phyloP scores from a whole-genome alignment of 2,888 invertebrate species.

The Euphydryas editha region DNA sequence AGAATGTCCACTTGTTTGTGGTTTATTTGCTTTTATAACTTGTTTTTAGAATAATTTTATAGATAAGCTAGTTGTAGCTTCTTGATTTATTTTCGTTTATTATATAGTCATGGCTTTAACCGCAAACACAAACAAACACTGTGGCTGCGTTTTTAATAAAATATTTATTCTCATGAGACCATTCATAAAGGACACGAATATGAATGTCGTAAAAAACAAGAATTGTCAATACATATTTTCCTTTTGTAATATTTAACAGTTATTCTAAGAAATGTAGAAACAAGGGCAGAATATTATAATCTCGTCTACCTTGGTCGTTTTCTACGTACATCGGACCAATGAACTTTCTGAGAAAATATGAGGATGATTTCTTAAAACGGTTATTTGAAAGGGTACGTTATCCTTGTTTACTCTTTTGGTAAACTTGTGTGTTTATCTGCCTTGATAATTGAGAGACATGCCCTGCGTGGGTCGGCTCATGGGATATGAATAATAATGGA shows the following conservation, averaged over 20 bases:
- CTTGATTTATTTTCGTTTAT: conserved; percentile 39
- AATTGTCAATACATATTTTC: conserved; percentile 29
- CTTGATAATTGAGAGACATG: conserved; percentile 12
- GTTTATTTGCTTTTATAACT: conserved; percentile 29
- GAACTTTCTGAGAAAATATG: conserved; percentile 39
- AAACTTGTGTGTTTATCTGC: conserved; percentile 10
- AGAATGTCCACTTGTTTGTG: conserved; percentile 26
- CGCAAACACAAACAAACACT: conserved; percentile 36
- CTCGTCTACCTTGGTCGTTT: conserved; percentile 27
- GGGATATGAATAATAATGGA: conserved; percentile 20
- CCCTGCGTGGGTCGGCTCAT: conserved; percentile 8
- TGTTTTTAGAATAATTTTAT: conserved; percentile 24
- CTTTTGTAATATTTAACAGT: conserved; percentile 24
- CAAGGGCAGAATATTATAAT: conserved; percentile 29
- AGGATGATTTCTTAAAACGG: conserved; percentile 22
- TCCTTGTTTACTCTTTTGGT: conserved; percentile 27
- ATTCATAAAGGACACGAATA: conserved; percentile 36
- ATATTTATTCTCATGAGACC: conserved; percentile 31
- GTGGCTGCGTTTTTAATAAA: conserved; percentile 29
- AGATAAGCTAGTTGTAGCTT: conserved; percentile 17
- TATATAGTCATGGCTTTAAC: conserved; percentile 23
- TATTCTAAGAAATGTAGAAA: conserved; percentile 33
- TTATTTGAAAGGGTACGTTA: conserved; percentile 22
- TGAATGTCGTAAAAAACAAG: conserved; percentile 31
- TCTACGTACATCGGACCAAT: conserved; percentile 30